Evolutionary conservation across 2,113 vertebrate genomes (phyloP).

Genomic region (Ptychochromis oligacanthus): DNA sequence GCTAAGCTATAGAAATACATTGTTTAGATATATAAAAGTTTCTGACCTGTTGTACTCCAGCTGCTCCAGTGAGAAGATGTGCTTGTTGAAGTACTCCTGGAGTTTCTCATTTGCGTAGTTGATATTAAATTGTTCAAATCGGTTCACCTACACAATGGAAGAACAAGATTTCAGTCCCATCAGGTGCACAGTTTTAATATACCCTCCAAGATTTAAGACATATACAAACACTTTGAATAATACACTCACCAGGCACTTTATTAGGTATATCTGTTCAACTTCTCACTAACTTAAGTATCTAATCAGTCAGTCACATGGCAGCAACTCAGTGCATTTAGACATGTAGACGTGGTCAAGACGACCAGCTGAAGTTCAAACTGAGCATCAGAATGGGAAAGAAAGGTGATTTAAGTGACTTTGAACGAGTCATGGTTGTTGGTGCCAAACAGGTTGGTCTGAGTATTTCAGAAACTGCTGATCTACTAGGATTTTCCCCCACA

Average conservation of each 20-base stretch:
- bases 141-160: constrained; percentile 83
- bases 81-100: constrained; percentile 96
- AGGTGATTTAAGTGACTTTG: neutral
- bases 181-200: neutral
- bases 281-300: neutral
- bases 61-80: constrained; percentile 95
- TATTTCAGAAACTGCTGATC: neutral
- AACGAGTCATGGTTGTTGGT: neutral
- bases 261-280: neutral
- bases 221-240: neutral
- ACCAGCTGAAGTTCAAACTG: neutral
- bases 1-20: neutral
- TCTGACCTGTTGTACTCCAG: constrained; percentile 92
- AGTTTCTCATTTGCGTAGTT: constrained; percentile 96
- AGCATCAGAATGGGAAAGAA: too few relatives aligned
- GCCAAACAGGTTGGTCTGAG: neutral
- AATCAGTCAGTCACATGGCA: neutral
- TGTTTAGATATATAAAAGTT: neutral
- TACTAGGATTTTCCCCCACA: neutral
- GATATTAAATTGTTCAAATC: constrained; percentile 94
- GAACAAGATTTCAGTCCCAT: neutral
- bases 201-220: neutral
- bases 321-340: neutral
- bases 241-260: neutral
- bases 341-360: neutral